Evolutionary conservation across 2,113 vertebrate genomes (phyloP).

Genomic region (Tetraodon nigroviridis): DNA sequence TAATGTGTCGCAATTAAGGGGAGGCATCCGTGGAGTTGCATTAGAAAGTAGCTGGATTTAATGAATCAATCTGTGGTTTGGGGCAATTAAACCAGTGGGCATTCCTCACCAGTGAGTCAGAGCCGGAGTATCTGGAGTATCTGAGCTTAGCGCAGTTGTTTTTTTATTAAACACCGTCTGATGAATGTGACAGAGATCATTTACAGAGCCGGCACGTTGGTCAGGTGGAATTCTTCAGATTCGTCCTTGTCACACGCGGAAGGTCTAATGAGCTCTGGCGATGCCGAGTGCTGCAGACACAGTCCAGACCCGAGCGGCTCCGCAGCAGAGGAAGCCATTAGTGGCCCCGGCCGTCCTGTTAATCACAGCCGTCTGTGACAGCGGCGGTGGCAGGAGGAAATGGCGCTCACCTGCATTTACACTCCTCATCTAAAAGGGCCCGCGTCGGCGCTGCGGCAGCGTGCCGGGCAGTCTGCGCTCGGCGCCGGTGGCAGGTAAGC

Average conservation of each 20-base stretch:
- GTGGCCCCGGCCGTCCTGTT: slow-evolving; percentile 19
- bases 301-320: slow-evolving; percentile 38
- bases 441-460: slow-evolving; percentile 42
- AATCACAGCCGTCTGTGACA: slow-evolving; percentile 54
- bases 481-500: slow-evolving; percentile 35
- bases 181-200: slow-evolving; percentile 20
- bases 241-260: slow-evolving; percentile 16
- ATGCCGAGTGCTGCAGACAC: slow-evolving; percentile 41
- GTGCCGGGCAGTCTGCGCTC: slow-evolving; percentile 20
- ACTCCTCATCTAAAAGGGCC: slow-evolving; percentile 38
- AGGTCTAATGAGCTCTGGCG: slow-evolving; percentile 10
- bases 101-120: neutral
- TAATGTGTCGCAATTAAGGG: slow-evolving; percentile 15
- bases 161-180: neutral
- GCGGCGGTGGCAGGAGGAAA: slow-evolving; percentile 40
- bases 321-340: slow-evolving; percentile 50
- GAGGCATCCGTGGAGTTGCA: neutral
- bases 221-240: slow-evolving; percentile 36
- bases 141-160: slow-evolving; percentile 4
- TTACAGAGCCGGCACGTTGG: slow-evolving; percentile 24
- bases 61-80: neutral
- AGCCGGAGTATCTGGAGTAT: neutral
- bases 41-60: neutral
- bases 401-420: slow-evolving; percentile 37
- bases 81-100: neutral